Evolutionary conservation across 2,797 vertebrate species (phyloP), one percentile per base, ranked within the genome.

Genomic region (Bufotes viridis): DNA sequence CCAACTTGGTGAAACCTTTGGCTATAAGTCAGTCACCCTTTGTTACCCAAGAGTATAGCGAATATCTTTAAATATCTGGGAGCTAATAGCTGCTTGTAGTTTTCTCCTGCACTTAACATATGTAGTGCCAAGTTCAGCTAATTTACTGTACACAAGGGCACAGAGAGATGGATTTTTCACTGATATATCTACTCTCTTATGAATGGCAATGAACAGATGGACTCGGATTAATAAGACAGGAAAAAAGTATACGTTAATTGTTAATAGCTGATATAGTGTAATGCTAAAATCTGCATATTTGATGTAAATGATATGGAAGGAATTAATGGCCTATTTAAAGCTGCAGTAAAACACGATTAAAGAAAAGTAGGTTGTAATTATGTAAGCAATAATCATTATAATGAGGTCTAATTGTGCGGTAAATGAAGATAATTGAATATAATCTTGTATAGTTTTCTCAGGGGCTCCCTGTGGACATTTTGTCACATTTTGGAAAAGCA

Each of bases 351-450:
- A 84, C 51, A 85, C 74, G 34, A 84, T 84, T 84, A 76, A 82
- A 76, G 74, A 78, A 78, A 75, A 82, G 67, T 57, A 34, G 42
- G 26, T 82, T 63, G 57, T 87, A 78, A 88, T 84, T 88, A 88
- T 84, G 74, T 20, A 69, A 60, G 58, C 61, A 67, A 61, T 79
- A 84, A 84, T 81, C 74, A 84, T 84, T 84, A 51, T 60, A 80
- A 69, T 84, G 42, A 65, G 75, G 18, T 53, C 63, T 88, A 76
- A 82, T 76, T 87, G 70, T 53, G 42, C 34, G 67, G 42, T 61
- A 65, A 88, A 88, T 84, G 75, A 78, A 88, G 87, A 84, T 63
- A 85, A 84, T 57, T 63, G 63, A 85, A 78, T 63, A 65, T 24
- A 69, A 69, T 79, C 22, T 78, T 24, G 51, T 78, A 24, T 1